Conservation (phyloP, 2,888 invertebrate species). For the Timema podura region DNA sequence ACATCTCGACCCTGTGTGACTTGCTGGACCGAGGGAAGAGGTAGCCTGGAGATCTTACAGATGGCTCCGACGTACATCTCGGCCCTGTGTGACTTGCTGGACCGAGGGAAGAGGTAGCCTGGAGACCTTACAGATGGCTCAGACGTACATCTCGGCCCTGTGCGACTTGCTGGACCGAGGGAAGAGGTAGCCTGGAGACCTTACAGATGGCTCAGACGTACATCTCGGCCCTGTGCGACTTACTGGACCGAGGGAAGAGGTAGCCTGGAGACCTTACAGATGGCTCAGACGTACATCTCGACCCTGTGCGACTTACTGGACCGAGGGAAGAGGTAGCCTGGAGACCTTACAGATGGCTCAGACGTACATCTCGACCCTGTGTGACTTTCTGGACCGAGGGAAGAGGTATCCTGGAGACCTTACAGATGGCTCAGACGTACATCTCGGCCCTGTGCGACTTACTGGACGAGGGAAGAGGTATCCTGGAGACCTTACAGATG, state of each 20-base stretch:
- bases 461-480: constrained; percentile 39
- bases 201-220: constrained; percentile 77
- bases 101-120: constrained; percentile 23
- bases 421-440: constrained; percentile 77
- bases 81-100: constrained; percentile 61
- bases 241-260: constrained; percentile 43
- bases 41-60: constrained; percentile 61
- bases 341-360: constrained; percentile 79
- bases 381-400: constrained; percentile 52
- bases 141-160: no score
- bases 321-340: constrained; percentile 34
- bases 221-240: constrained; percentile 63
- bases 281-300: no score
- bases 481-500: constrained; percentile 65
- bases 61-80: constrained; percentile 75
- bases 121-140: no score
- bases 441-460: constrained; percentile 65
- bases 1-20: constrained; percentile 65
- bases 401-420: constrained; percentile 53
- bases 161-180: no score
- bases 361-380: constrained; percentile 65
- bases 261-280: constrained; percentile 9
- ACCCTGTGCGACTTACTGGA: no score
- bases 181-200: constrained; percentile 52
- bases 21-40: constrained; percentile 44